Evolutionary conservation across 2,113 vertebrate species (phyloP).

Genomic region (Platysteira castanea): DNA sequence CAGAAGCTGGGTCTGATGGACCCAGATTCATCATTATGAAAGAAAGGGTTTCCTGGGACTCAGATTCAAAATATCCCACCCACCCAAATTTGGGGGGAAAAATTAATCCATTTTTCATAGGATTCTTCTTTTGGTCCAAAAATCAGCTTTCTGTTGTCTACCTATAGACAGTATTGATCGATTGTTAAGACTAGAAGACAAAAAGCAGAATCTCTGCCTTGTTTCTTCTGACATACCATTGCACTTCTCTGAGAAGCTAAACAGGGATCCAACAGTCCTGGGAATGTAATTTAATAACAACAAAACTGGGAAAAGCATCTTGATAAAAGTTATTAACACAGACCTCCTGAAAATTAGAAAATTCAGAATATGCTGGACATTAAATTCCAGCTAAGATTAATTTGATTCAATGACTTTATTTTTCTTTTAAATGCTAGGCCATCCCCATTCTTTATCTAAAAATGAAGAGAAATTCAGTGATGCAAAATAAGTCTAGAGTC

Average conservation of each 20-base stretch:
- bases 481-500: neutral
- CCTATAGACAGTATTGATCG: neutral
- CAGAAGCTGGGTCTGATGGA: neutral
- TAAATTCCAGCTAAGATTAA: neutral
- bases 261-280: neutral
- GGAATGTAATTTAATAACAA: neutral
- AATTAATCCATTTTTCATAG: fast-evolving
- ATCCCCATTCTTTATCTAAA: neutral
- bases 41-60: neutral
- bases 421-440: neutral
- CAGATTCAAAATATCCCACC: neutral
- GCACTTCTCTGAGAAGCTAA: neutral
- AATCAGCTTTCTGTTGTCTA: neutral
- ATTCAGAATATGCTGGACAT: neutral
- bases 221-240: neutral
- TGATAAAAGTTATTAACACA: neutral
- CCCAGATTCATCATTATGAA: fast-evolving
- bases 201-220: neutral
- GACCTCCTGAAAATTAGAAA: neutral
- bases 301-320: neutral
- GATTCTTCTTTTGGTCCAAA: neutral
- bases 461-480: neutral
- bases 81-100: fast-evolving
- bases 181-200: neutral
- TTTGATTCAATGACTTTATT: neutral